Evolutionary conservation across 2,888 invertebrate genomes (phyloP).

Genomic region (Scaptomyza tumidula): DNA sequence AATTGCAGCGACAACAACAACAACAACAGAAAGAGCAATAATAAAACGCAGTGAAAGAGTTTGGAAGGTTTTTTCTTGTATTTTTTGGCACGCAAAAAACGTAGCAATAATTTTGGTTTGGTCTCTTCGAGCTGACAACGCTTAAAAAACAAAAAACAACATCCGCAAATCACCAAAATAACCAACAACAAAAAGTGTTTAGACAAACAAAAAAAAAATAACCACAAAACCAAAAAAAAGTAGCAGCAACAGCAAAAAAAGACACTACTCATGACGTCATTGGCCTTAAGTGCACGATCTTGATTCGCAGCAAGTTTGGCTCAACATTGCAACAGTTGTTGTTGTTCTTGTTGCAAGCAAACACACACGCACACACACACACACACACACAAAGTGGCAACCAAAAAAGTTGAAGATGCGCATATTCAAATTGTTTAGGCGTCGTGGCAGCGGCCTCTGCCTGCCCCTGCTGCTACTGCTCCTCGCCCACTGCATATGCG

Average conservation of each 20-base stretch:
- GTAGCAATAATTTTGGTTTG: slow-evolving; percentile 39
- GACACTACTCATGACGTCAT: slow-evolving; percentile 66
- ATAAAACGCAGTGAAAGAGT: slow-evolving; percentile 72
- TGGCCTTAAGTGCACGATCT: slow-evolving; percentile 27
- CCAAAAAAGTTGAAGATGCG: slow-evolving; percentile 68
- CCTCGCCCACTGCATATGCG: slow-evolving; percentile 71
- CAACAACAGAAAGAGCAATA: slow-evolving; percentile 40
- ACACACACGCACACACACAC: not conserved
- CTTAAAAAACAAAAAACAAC: slow-evolving; percentile 42
- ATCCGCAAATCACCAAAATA: slow-evolving; percentile 27
- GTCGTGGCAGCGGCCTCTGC: slow-evolving; percentile 45
- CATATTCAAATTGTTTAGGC: slow-evolving; percentile 59
- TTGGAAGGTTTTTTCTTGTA: slow-evolving; percentile 32
- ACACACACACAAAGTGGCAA: not conserved
- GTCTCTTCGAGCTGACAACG: slow-evolving; percentile 55
- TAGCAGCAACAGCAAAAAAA: slow-evolving; percentile 2
- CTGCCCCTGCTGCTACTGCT: slow-evolving; percentile 77
- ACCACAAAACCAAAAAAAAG: not conserved
- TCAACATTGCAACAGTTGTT: slow-evolving; percentile 5
- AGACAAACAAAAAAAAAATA: not conserved
- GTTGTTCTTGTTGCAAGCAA: slow-evolving; percentile 14
- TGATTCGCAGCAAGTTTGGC: slow-evolving; percentile 12
- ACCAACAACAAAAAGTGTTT: slow-evolving; percentile 32
- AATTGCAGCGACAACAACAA: slow-evolving; percentile 66
- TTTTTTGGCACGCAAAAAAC: slow-evolving; percentile 61